phyloP scores from a whole-genome alignment of 1,140 invertebrate genomes.

The Halotydeus destructor region DNA sequence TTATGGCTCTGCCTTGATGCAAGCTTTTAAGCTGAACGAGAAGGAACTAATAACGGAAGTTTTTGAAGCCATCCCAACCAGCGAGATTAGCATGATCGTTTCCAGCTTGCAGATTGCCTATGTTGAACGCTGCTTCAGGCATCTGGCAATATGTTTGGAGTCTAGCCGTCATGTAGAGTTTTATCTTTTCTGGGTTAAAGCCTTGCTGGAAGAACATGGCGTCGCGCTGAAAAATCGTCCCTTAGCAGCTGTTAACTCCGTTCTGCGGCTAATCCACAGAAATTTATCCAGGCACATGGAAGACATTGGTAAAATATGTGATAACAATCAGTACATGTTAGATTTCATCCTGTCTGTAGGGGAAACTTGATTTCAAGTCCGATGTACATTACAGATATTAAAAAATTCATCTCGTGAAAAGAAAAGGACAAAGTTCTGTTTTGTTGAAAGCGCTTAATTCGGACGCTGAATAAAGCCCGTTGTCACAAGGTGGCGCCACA shows the following conservation, averaged over 20 bases:
- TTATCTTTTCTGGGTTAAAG: slow-evolving; percentile 55
- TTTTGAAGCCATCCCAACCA: slow-evolving; percentile 54
- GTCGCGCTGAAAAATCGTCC: slow-evolving; percentile 30
- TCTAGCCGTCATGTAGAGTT: slow-evolving; percentile 61
- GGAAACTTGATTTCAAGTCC: no score
- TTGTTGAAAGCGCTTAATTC: no score
- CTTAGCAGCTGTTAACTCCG: slow-evolving; percentile 17
- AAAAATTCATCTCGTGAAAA: no score
- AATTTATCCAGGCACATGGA: neutral
- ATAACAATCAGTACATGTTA: no score
- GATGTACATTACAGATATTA: no score
- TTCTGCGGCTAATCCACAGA: slow-evolving; percentile 42
- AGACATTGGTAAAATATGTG: no score
- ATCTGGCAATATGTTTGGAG: slow-evolving; percentile 46
- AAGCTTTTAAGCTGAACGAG: slow-evolving; percentile 70
- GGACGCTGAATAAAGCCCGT: no score
- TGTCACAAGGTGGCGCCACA: no score
- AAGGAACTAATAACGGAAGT: slow-evolving; percentile 48
- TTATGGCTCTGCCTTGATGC: slow-evolving; percentile 50
- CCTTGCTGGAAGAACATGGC: slow-evolving; percentile 38
- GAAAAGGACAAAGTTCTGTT: no score
- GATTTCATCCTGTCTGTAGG: no score
- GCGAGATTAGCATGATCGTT: slow-evolving; percentile 50
- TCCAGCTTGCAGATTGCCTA: slow-evolving; percentile 46
- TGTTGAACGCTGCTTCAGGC: slow-evolving; percentile 43